These are phyloP conservation scores for Pseudomyrmex dendroicus DNA, from an alignment of 1,140 invertebrate genomes.

Conservation along the genomic window DNA sequence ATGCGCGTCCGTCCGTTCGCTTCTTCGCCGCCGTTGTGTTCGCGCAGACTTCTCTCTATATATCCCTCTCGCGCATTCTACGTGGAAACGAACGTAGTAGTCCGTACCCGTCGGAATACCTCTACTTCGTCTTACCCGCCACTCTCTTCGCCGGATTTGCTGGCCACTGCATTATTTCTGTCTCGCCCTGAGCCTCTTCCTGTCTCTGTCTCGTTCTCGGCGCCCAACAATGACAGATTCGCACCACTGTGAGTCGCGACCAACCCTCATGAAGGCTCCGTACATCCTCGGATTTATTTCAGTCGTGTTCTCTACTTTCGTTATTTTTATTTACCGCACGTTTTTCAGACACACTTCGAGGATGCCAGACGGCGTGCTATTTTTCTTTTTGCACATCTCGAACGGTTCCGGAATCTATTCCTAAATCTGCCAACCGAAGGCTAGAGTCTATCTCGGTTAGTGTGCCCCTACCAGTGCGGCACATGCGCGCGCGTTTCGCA, in stretches of 20 bases:
- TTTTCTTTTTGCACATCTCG: conserved; percentile 7
- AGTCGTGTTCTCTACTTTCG: conserved; percentile 2
- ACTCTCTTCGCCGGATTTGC: conserved; percentile 39
- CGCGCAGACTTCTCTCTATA: conserved; percentile 39
- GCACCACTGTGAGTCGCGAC: conserved; percentile 30
- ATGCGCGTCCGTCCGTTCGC: conserved; percentile 25
- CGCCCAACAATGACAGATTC: conserved; percentile 48
- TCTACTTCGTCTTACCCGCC: conserved; percentile 28
- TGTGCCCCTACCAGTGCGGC: conserved; percentile 34
- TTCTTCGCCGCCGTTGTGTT: conserved; percentile 22
- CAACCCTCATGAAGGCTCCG: conserved; percentile 3
- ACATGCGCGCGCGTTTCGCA: conserved; percentile 21
- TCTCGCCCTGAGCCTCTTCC: conserved; percentile 11
- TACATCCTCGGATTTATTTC: conserved; percentile 1
- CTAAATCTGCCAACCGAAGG: conserved; percentile 40
- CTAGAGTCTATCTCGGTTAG: conserved; percentile 58
- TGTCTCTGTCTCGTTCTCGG: conserved; percentile 24
- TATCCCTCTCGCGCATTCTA: conserved; percentile 33
- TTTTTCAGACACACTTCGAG: too few species aligned
- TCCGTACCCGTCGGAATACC: conserved; percentile 53
- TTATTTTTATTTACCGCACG: too few species aligned
- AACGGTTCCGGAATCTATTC: conserved; percentile 26
- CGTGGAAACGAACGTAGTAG: conserved; percentile 38
- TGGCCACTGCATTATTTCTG: conserved; percentile 67
- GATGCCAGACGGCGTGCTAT: too few species aligned